Conservation (phyloP, 2,888 invertebrate species). For the Andrena bucephala region DNA sequence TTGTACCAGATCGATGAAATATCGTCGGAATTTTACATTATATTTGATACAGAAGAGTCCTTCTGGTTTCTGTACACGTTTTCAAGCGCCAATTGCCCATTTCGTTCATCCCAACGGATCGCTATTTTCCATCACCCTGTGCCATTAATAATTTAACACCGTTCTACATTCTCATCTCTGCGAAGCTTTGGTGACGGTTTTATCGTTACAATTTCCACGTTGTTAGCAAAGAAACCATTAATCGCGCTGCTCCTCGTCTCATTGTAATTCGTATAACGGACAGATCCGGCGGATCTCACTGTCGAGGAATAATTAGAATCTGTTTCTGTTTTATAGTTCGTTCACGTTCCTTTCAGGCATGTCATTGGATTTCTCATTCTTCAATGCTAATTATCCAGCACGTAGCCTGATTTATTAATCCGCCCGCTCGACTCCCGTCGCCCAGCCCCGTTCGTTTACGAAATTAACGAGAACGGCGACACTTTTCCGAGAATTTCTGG, state of each 20-base stretch:
- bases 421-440: background rate
- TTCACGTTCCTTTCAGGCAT: background rate
- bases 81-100: background rate
- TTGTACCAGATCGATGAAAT: background rate
- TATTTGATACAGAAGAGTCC: background rate
- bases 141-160: background rate
- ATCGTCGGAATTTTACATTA: background rate
- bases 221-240: background rate
- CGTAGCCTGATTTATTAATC: background rate
- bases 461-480: slow-evolving; percentile 8
- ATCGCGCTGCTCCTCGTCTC: background rate
- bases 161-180: background rate
- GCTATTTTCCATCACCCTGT: background rate
- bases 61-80: background rate
- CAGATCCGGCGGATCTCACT: background rate
- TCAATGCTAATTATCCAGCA: slow-evolving; percentile 20
- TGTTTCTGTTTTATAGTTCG: background rate
- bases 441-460: slow-evolving; percentile 8
- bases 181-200: background rate
- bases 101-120: too few species aligned
- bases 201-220: slow-evolving; percentile 8
- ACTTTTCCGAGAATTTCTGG: slow-evolving; percentile 38
- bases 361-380: background rate
- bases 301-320: slow-evolving; percentile 18
- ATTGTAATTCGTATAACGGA: slow-evolving; percentile 1